Percentiles rank a stretch among this genome's conserved stretches.
Conservation (phyloP, 2,797 vertebrate species). For the Galagoides demidoff region DNA sequence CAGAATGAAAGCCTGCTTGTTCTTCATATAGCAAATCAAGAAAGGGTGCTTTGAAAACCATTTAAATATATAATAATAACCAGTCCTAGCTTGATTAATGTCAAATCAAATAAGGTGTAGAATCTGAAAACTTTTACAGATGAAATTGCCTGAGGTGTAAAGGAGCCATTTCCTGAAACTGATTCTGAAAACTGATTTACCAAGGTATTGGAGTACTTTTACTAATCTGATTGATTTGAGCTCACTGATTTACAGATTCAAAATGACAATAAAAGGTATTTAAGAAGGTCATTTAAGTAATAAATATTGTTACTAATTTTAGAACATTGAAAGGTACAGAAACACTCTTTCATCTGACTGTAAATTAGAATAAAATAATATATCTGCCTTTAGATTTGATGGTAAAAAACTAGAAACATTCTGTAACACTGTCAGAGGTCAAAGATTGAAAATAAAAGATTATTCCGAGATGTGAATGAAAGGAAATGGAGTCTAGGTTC, state of each 20-base stretch:
- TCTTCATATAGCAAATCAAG: conserved; percentile 46
- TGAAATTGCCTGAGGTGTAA: conserved; percentile 60
- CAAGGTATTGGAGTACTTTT: conserved; percentile 44
- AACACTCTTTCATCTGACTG: background rate
- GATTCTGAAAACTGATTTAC: conserved; percentile 43
- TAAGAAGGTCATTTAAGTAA: conserved; percentile 53
- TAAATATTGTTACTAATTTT: conserved; percentile 72
- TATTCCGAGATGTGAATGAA: too few species aligned
- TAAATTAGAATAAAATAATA: conserved; percentile 41
- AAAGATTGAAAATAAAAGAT: too few species aligned
- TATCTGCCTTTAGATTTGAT: conserved; percentile 20
- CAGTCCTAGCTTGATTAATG: conserved; percentile 1
- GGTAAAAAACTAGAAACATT: background rate
- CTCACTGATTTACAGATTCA: conserved; percentile 53
- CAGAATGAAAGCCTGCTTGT: conserved; percentile 5
- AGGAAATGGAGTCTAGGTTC: too few species aligned
- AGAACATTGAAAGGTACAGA: conserved; percentile 43
- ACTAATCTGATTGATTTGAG: conserved; percentile 58
- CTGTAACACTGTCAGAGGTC: background rate
- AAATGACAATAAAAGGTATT: background rate
- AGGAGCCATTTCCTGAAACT: conserved; percentile 51
- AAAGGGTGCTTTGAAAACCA: conserved; percentile 59
- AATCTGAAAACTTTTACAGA: conserved; percentile 57
- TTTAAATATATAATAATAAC: conserved; percentile 48
- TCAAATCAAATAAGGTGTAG: conserved; percentile 17